Base-by-base conservation (phyloP, 2,113 vertebrate genomes). In the Menura novaehollandiae region DNA sequence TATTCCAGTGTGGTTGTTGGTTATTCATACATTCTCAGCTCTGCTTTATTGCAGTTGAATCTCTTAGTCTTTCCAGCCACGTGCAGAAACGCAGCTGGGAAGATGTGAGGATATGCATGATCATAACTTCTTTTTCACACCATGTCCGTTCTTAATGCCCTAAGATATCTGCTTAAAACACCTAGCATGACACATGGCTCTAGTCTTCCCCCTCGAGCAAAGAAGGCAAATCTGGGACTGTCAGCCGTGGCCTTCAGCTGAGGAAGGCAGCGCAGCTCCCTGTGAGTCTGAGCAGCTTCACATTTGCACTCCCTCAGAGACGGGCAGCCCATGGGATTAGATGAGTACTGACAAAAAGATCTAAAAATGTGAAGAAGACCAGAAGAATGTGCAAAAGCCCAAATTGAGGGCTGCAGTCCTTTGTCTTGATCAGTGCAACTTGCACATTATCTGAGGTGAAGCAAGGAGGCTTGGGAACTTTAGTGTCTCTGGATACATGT, bases 241-340 rank as follows among this genome's bases (percentile, higher is more conserved):
- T 66, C n/a, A 43, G 13, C 1, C 2, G 35, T 78, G 60, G 56
- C n/a, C 75, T 85, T 60, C 24, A n/a, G 58, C 53, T 0, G 1
- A 81, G 52, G 22, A 59, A 81, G 17, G 72, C 41, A 59, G 35
- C 0, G 0, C 33, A 68, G 44, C 21, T 88, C 53, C 30, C 33
- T 21, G 11, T 33, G 56, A 75, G 14, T 16, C 78, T 39, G 37
- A 76, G 72, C 49, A 51, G 46, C 72, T 85, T 75, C 4, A 0
- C 26, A 5, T 88, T 59, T 90, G n/a, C 43, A 15, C 52, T 90
- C 66, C 41, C 35, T 59, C 28, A 51, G 55, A 83, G 27, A 62
- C 53, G 47, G 21, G 30, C 26, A 86, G 51, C 46, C 60, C 55
- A 15, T 0, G 13, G 68, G 39, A 51, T 81, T 81, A 62, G 30